phyloP scores from a whole-genome alignment of 2,888 invertebrate genomes.

The Chalcosyrphus nemorum region DNA sequence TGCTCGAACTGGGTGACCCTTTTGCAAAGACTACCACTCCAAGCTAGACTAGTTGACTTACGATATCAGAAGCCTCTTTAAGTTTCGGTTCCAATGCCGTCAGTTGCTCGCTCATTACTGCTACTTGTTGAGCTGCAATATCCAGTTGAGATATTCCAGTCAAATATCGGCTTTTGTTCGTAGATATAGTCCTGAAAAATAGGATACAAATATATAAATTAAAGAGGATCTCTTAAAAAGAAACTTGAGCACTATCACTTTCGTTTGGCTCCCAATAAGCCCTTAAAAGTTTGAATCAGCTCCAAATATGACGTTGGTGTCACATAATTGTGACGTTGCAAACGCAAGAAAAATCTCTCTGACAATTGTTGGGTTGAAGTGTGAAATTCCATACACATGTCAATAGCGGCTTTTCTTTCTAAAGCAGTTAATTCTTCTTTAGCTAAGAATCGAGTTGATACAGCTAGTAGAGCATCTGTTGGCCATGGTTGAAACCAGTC shows the following conservation, averaged over 20 bases:
- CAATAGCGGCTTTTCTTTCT: slow-evolving; percentile 90
- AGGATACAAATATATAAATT: not conserved
- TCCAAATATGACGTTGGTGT: slow-evolving; percentile 97
- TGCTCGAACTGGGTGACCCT: too few species aligned
- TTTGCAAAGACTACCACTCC: too few species aligned
- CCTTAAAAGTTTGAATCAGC: slow-evolving; percentile 94
- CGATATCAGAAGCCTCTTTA: slow-evolving; percentile 92
- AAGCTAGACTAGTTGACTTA: slow-evolving; percentile 80
- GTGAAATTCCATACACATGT: slow-evolving; percentile 95
- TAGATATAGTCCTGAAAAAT: slow-evolving; percentile 84
- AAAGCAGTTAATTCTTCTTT: slow-evolving; percentile 89
- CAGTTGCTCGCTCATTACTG: slow-evolving; percentile 91
- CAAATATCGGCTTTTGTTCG: slow-evolving; percentile 89
- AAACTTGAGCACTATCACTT: too few species aligned
- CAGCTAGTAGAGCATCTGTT: slow-evolving; percentile 94
- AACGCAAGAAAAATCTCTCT: slow-evolving; percentile 85
- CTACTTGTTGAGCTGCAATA: slow-evolving; percentile 90
- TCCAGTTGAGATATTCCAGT: slow-evolving; percentile 93
- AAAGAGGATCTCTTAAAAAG: too few species aligned
- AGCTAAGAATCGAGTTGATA: slow-evolving; percentile 91
- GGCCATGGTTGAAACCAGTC: slow-evolving; percentile 99
- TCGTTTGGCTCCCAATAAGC: slow-evolving; percentile 89
- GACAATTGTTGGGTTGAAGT: slow-evolving; percentile 90
- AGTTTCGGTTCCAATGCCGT: slow-evolving; percentile 93
- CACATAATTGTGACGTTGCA: slow-evolving; percentile 92